Evolutionary conservation across 2,888 invertebrate genomes (phyloP).

Genomic region (Ornithoptera priamus): DNA sequence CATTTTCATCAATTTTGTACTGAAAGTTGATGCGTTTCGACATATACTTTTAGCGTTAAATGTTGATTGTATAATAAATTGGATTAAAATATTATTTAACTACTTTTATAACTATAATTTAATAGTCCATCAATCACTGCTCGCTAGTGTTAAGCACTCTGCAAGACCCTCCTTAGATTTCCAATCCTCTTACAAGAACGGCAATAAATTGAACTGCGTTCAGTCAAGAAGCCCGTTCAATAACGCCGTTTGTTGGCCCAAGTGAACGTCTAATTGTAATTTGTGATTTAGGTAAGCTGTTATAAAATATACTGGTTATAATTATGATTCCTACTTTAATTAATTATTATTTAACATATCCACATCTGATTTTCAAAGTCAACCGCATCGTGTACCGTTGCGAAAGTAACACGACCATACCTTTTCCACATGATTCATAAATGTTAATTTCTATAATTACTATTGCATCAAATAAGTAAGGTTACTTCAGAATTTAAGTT

Average conservation of each 20-base stretch:
- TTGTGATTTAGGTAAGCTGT: constrained; percentile 11
- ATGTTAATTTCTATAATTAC: too few relatives aligned
- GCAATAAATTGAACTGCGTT: constrained; percentile 47
- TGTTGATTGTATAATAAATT: neutral
- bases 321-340: neutral
- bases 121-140: constrained; percentile 8
- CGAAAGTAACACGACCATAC: too few relatives aligned
- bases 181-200: constrained; percentile 47
- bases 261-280: constrained; percentile 31
- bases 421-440: too few relatives aligned
- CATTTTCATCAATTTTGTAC: neutral
- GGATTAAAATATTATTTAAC: neutral
- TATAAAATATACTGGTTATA: constrained; percentile 6
- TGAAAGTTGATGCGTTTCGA: too few relatives aligned
- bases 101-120: neutral
- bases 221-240: constrained; percentile 46
- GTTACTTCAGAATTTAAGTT: too few relatives aligned
- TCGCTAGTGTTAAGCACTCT: constrained; percentile 10
- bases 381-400: too few relatives aligned
- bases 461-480: too few relatives aligned
- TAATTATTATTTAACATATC: too few relatives aligned
- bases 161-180: constrained; percentile 34
- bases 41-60: neutral
- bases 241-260: constrained; percentile 36
- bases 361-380: too few relatives aligned